Evolutionary conservation across 2,888 invertebrate genomes (phyloP), one percentile per base, ranked within the genome.

Genomic region (Spisula solida): DNA sequence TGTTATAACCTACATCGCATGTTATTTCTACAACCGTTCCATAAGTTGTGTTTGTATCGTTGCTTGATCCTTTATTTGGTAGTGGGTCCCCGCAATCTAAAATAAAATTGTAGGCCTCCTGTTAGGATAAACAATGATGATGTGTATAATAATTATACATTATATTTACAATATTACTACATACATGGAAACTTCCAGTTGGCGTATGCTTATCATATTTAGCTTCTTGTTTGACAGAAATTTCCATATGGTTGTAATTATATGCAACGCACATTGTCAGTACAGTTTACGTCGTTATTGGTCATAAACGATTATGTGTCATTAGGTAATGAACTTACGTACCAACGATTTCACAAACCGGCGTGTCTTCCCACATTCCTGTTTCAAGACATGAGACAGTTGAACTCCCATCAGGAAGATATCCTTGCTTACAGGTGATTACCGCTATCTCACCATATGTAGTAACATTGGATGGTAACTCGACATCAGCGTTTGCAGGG

Each of bases 1-100:
- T n/a, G 14, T 82, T 25, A 20, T 25, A 29, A 10, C 70, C 82
- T 20, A 14, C n/a, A 5, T 41, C 25, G 25, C 82, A 82, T 18
- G 47, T 70, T 6, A 82, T 82, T 25, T 70, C 41, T 8, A 70
- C 82, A 10, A 82, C 41, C n/a, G 60, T 66, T 8, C 82, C 60
- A 20, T 82, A 82, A 8, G 56, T 82, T 10, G 47, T 70, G 20
- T 47, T 47, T 14, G 82, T 82, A 34, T 20, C 34, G 47, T 82
- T 82, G 20, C 60, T 4, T 48, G 29, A 47, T 25, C 82, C 82
- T 29, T 70, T 82, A 10, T 25, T 48, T 8, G 82, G 82, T 47
- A 47, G 25, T 14, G 70, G 70, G 41, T 82, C 70, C 18, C 48
- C 29, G 29, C 82, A 82, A 47, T 70, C 66, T 82, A 18, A 34